Base-by-base conservation (phyloP, 2,888 invertebrate species). In the Lottia scabra region DNA sequence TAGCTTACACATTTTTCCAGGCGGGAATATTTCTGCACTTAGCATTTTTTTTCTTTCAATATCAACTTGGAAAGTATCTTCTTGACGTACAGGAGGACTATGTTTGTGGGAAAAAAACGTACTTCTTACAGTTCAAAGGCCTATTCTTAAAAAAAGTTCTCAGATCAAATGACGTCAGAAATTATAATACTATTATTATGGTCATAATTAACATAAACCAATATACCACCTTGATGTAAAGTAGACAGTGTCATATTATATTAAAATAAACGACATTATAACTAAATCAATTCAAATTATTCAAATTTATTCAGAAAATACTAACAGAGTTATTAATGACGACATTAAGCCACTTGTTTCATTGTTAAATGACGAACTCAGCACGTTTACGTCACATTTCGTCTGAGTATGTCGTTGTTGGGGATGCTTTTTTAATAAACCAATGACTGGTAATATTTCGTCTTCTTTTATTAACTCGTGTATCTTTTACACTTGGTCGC, bases 361-460 rank as follows among this genome's bases (percentile, higher is more conserved):
- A 56, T 56, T 56, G 56, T 56, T 13, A 19, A 23, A 23, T 56
- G 19, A 56, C 19, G 23, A 56, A 56, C 23, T 23, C 19, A 23
- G 19, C 56, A 56, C 56, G 56, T 56, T 56, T 56, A 56, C 56
- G 19, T 56, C 56, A 23, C 23, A 23, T 56, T 56, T 56, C 56
- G 56, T 56, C 56, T 56, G 19, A 13, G 56, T 56, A 56, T 12
- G 23, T 12, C 56, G 23, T 23, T 23, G 56, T 56, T 19, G 56
- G 56, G 12, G 56, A 56, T 56, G 19, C 19, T 56, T 56, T 56
- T 56, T 56, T 56, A 56, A 56, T 56, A 56, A 56, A 56, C 56
- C 56, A 56, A 56, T 56, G 56, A 56, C 56, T 56, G 56, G 56
- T 56, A 56, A 38, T 56, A 19, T 23, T 56, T 56, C 56, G 56